Evolutionary conservation across 1,140 invertebrate genomes (phyloP), one percentile per base, ranked within the genome.

Genomic region (Cydia fagiglandana): DNA sequence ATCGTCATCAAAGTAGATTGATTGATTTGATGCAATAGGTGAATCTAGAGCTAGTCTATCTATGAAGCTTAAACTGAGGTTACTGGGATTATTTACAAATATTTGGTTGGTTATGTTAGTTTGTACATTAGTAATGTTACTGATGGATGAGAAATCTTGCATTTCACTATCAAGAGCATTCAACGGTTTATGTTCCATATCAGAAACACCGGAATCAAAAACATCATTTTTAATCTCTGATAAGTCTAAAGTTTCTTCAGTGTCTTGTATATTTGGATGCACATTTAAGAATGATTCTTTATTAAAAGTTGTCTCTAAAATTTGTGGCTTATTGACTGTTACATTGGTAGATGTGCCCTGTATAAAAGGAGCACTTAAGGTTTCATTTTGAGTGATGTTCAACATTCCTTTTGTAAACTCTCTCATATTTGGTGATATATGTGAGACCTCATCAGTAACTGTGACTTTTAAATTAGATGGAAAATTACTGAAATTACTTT

Each of bases 61-160:
- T 38, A 93, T 93, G 47, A 93, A 93, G 82, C 92, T 93, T 75
- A 93, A 80, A 77, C 86, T 93, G 10, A 93, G 78, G 79, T 93
- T 93, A 70, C 78, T 87, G 0, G 83, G 79, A 68, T 90, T 91
- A 61, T 88, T 91, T 12, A 91, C 79, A 75, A 91, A 86, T 78
- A 91, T 81, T 83, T 91, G 88, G 74, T 91, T 92, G 17, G 80
- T 87, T 0, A 91, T 75, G 82, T 83, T 91, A 10, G 83, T 87
- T 73, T 90, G 87, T 78, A 90, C 77, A 61, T 85, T 90, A 73
- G 85, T 88, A 61, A 84, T 84, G 41, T 86, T 84, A 20, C 81
- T 85, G 75, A 86, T 80, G 12, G 84, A 86, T n/a, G 61, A 53
- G n/a, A 74, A 34, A 47, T 84, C 74, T 45, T 84, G 81, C 66